These are phyloP conservation scores for Semnornis frantzii DNA, from an alignment of 2,113 vertebrate genomes.

Conservation along the genomic window DNA sequence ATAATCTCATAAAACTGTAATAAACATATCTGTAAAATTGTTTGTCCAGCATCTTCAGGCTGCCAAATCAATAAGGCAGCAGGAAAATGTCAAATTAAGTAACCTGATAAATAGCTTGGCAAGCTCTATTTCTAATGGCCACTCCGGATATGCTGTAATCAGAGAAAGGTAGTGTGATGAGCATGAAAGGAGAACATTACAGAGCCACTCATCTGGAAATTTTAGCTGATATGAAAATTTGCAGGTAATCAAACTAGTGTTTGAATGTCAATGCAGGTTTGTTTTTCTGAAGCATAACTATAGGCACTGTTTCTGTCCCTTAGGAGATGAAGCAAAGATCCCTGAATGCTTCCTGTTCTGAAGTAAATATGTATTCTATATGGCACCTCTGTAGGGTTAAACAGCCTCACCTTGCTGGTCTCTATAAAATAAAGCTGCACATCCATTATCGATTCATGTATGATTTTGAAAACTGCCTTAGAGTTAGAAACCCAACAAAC, in stretches of 20 bases:
- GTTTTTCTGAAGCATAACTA: neutral
- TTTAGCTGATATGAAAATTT: neutral
- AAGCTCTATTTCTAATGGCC: neutral
- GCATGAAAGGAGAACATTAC: neutral
- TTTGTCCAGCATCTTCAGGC: neutral
- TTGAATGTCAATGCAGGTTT: neutral
- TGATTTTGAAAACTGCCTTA: neutral
- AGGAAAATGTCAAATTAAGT: slow-evolving; percentile 19
- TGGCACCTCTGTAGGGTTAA: neutral
- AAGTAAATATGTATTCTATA: neutral
- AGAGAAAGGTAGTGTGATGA: neutral
- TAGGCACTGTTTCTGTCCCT: neutral
- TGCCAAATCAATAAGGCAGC: neutral
- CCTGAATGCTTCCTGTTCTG: neutral
- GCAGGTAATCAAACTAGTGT: neutral
- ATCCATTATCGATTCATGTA: neutral
- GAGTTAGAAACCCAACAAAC: neutral
- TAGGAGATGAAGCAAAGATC: neutral
- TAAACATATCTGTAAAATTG: neutral
- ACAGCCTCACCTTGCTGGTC: neutral
- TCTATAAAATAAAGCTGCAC: neutral
- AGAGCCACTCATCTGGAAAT: neutral
- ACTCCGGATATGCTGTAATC: neutral
- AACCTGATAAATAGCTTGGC: slow-evolving; percentile 16
- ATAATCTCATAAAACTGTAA: neutral